These are phyloP conservation scores for Porites divaricata DNA, from an alignment of 92 coral and sea anemone species.

Conservation along the genomic window DNA sequence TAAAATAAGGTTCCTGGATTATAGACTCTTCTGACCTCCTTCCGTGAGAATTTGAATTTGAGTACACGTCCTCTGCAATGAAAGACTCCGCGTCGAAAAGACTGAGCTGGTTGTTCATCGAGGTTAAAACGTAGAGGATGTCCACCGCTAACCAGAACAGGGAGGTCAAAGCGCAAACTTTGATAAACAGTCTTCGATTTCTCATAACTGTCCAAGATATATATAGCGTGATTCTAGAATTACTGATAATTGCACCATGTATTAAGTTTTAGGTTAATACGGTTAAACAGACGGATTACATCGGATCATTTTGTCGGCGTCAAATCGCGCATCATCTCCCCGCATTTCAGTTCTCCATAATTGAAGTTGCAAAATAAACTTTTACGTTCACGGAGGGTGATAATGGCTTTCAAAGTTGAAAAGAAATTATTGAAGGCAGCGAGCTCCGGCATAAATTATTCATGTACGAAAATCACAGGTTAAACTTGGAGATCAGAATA, in stretches of 20 bases:
- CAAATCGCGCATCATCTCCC: not conserved
- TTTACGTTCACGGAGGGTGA: too few relatives aligned
- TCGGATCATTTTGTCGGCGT: not conserved
- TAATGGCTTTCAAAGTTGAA: too few relatives aligned
- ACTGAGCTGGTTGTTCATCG: conserved; percentile 70
- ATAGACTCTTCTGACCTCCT: not conserved
- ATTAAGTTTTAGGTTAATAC: not conserved
- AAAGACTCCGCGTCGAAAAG: conserved; percentile 69
- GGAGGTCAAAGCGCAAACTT: conserved; percentile 79
- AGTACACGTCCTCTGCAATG: conserved; percentile 44
- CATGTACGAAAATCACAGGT: too few relatives aligned
- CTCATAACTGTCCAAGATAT: conserved; percentile 19
- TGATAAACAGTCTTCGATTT: conserved; percentile 72
- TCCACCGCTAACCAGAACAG: conserved; percentile 88
- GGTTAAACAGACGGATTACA: not conserved
- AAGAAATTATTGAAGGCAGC: too few relatives aligned
- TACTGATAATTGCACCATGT: conserved; percentile 11
- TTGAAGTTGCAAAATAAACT: too few relatives aligned
- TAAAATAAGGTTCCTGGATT: conserved; percentile 19
- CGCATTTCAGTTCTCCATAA: too few relatives aligned
- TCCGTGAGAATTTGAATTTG: not conserved
- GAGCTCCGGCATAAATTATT: too few relatives aligned
- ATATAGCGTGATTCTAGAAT: conserved; percentile 5
- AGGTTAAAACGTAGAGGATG: conserved; percentile 66
- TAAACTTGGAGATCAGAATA: too few relatives aligned